Evolutionary conservation across 2,797 vertebrate species (phyloP), one percentile per base, ranked within the genome.

Genomic region (Trachurus trachurus): DNA sequence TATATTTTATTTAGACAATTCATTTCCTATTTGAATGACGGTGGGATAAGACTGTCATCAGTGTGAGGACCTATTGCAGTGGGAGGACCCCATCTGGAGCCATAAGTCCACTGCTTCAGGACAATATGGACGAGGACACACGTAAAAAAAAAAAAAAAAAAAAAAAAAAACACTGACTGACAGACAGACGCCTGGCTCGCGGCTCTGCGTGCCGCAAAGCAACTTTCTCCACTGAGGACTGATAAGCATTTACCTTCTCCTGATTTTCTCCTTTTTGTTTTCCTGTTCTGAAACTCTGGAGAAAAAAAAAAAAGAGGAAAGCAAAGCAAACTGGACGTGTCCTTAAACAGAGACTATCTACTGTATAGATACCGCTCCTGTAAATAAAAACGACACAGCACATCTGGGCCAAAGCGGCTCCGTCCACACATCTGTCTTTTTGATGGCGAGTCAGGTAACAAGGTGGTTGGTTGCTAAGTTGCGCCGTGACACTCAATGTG

Each of bases 1-100:
- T 87, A 71, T 93, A 83, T 96, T 96, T 95, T 93, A 94, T 94
- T 93, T 90, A 93, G 95, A 95, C 85, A 88, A 90, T 90, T 95
- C 92, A 92, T 91, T 95, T 88, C 86, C 88, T 88, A 68, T 93
- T 86, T 93, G 86, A 93, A 88, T 87, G 76, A 78, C 71, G 80
- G 59, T 73, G 83, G 88, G 85, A 86, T 79, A 78, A 83, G 82
- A 80, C 72, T 79, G 80, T 90, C 88, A 74, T 81, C 90, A 84
- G 78, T 84, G 50, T 73, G 81, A 88, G 81, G 87, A 89, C 85
- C 82, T 76, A 74, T 81, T 83, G 81, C 78, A 64, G 87, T 52
- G 66, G 79, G 85, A 80, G 59, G 90, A 88, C 62, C 75, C 71
- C 74, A 54, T 83, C 81, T 75, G 87, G 89, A 90, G 83, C 85